Base-by-base conservation (phyloP, 92 coral and sea anemone species). In the Porites divaricata region DNA sequence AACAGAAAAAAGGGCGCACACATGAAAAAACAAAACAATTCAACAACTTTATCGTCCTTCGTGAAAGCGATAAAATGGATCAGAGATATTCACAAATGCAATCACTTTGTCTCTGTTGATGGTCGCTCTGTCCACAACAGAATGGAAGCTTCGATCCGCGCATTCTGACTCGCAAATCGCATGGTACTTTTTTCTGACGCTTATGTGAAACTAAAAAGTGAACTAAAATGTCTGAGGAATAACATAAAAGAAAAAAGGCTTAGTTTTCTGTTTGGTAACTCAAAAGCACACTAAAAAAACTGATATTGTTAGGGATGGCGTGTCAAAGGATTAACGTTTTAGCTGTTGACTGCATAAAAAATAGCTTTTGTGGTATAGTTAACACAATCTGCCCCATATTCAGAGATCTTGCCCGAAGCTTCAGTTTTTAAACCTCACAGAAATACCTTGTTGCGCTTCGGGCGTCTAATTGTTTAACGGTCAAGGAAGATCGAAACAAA, bases 251-350 rank as follows among this genome's bases (percentile, higher is more conserved):
- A 16, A 22, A 22, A 59, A 4, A 9, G 28, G 26, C 26, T 22
- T 24, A 70, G 75, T 13, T 15, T 23, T n/a, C 20, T 69, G 45
- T 69, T 73, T 9, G 63, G 20, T 0, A 20, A 52, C 77, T 8
- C 24, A 54, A 73, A 51, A 26, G 20, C 20, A 58, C 69, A 19
- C 20, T 25, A 10, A 57, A 57, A 56, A 28, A 21, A 41, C 58
- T 41, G 85, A 9, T 82, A 48, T 72, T 62, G 86, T 73, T 82
- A 72, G 48, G 49, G 86, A 82, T 57, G 71, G 59, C 59, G 63
- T 81, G 68, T 49, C 8, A 24, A 2, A 56, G 76, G 76, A 54
- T 68, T 68, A 67, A 22, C 65, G 62, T 0, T 52, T 69, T 53
- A 69, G 72, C 78, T 58, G 68, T 7, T 54, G 45, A 52, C 58